Conservation (phyloP, 2,797 vertebrate species). For the Xyrichtys novacula region DNA sequence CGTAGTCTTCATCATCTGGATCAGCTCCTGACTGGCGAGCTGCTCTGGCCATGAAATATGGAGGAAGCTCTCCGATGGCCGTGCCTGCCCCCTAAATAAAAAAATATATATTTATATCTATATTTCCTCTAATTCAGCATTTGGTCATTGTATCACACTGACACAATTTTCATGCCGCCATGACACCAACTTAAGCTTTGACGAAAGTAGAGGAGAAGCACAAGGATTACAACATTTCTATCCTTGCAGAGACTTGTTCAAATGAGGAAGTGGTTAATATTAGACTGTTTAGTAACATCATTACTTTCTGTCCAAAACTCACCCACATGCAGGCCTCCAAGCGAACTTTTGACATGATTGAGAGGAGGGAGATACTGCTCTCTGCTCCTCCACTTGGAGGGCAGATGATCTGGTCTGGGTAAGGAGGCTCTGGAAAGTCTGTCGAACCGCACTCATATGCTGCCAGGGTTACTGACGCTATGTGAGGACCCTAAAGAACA, state of each 20-base stretch:
- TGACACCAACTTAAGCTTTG: neutral
- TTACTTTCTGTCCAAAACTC: constrained; percentile 73
- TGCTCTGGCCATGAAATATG: constrained; percentile 98
- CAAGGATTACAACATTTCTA: neutral
- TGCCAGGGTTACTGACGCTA: constrained; percentile 98
- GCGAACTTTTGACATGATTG: constrained; percentile 99
- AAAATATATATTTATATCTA: too few relatives aligned
- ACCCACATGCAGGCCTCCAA: constrained; percentile 99
- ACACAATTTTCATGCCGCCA: neutral
- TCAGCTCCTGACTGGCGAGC: constrained; percentile 96
- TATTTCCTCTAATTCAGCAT: constrained; percentile 4
- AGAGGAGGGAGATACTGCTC: constrained; percentile 91
- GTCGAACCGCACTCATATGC: constrained; percentile 99
- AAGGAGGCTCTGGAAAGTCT: constrained; percentile 97
- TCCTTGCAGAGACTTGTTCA: neutral
- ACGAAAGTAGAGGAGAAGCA: neutral
- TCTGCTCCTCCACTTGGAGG: constrained; percentile 84
- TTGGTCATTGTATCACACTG: neutral
- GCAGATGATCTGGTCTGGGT: constrained; percentile 96
- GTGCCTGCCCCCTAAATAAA: constrained; percentile 92
- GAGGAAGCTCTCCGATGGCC: constrained; percentile 97
- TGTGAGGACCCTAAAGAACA: constrained; percentile 92
- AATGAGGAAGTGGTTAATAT: neutral
- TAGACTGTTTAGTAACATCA: neutral
- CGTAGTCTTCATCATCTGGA: constrained; percentile 98